Conservation (phyloP, 64 coral and sea anemone species). For the Montipora cactus region DNA sequence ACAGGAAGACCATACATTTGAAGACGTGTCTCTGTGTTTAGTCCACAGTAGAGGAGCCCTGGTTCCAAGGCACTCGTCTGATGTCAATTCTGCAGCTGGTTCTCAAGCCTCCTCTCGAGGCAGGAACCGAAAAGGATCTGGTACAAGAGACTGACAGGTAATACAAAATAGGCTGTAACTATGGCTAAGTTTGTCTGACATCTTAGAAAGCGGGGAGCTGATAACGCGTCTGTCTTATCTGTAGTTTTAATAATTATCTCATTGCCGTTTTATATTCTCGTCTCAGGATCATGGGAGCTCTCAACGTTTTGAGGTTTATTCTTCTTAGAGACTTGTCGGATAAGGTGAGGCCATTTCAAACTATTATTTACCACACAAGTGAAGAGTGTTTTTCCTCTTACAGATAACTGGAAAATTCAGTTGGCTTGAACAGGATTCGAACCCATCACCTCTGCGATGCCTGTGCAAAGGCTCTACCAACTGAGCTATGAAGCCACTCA, state of each 20-base stretch:
- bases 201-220: too few relatives aligned
- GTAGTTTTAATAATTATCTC: background rate
- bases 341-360: conserved; percentile 12
- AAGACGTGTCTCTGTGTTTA: background rate
- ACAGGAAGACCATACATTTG: too few relatives aligned
- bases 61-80: conserved; percentile 56
- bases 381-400: too few relatives aligned
- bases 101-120: conserved; percentile 14
- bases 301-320: conserved; percentile 61
- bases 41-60: conserved; percentile 37
- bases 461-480: too few relatives aligned
- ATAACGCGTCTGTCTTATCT: background rate
- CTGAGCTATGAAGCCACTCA: too few relatives aligned
- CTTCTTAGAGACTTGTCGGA: conserved; percentile 58
- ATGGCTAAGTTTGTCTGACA: too few relatives aligned
- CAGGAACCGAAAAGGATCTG: conserved; percentile 49
- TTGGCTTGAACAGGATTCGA: too few relatives aligned
- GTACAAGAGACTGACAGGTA: conserved; percentile 71
- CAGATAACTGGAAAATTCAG: too few relatives aligned
- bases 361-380: too few relatives aligned
- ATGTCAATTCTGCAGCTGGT: conserved; percentile 49
- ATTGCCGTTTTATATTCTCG: background rate
- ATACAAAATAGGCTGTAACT: too few relatives aligned
- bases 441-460: too few relatives aligned
- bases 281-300: conserved; percentile 43